Conservation (phyloP, 2,797 vertebrate genomes). For the Tadarida brasiliensis region DNA sequence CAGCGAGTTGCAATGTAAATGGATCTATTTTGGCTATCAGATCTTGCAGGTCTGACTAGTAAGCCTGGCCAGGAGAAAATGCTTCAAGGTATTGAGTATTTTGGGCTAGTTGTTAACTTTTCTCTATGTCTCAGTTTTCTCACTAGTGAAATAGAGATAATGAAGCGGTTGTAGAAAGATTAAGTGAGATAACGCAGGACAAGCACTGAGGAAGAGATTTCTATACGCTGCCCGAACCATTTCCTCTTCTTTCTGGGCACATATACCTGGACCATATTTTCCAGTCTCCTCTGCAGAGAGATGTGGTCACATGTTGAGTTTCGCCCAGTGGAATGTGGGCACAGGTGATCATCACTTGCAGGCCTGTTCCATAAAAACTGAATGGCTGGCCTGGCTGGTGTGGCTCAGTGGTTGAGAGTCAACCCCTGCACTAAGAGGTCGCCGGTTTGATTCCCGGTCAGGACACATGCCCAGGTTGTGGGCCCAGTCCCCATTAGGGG, state of each 20-base stretch:
- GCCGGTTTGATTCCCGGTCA: too few relatives aligned
- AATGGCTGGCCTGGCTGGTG: too few relatives aligned
- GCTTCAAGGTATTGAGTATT: neutral
- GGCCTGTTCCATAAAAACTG: neutral
- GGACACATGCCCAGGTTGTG: too few relatives aligned
- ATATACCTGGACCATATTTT: neutral
- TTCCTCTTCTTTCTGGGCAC: neutral
- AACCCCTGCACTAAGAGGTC: too few relatives aligned
- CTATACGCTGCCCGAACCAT: neutral
- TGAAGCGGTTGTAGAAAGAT: neutral
- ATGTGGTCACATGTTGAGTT: neutral
- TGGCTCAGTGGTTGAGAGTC: too few relatives aligned
- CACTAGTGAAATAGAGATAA: neutral
- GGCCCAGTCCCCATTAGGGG: too few relatives aligned
- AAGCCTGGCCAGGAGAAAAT: slow-evolving; percentile 2
- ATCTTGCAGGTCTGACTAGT: neutral
- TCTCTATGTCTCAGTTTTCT: neutral
- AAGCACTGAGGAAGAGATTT: neutral
- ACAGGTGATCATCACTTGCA: neutral
- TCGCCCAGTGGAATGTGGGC: neutral
- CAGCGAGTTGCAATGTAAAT: neutral
- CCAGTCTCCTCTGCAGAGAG: neutral
- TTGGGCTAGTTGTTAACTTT: neutral
- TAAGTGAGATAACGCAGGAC: neutral
- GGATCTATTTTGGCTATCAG: neutral